These are phyloP conservation scores for Amphipyra tragopoginis DNA, from an alignment of 2,888 invertebrate genomes.

Conservation along the genomic window DNA sequence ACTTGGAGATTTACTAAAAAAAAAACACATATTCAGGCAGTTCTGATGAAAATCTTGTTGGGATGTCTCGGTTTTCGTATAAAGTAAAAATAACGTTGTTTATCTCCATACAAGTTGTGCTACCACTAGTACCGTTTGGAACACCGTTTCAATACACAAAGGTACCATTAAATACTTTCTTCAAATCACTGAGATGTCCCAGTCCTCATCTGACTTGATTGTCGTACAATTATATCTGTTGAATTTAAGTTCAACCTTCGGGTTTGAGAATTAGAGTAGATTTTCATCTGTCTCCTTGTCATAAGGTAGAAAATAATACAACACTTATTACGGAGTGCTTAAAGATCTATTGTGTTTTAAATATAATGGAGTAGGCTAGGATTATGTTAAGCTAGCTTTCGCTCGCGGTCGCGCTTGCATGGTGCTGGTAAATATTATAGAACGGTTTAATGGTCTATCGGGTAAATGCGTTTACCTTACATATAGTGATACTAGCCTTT, in stretches of 20 bases:
- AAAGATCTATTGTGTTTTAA: constrained; percentile 35
- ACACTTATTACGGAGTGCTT: constrained; percentile 11
- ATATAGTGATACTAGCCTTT: no score
- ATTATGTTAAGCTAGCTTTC: constrained; percentile 27
- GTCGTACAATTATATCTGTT: constrained; percentile 20
- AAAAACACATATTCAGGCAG: no score
- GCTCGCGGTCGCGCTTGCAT: constrained; percentile 29
- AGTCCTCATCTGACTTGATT: constrained; percentile 7
- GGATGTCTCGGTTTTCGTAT: no score
- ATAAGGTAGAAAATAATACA: background rate
- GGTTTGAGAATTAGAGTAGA: background rate
- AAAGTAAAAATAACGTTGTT: no score
- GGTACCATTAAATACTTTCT: constrained; percentile 26
- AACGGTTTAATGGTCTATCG: no score
- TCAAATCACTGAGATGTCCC: constrained; percentile 6
- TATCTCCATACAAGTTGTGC: no score
- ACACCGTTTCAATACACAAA: constrained; percentile 23
- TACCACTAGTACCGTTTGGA: constrained; percentile 15
- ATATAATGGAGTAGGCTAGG: constrained; percentile 10
- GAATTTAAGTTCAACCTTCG: constrained; percentile 2
- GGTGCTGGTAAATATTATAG: background rate
- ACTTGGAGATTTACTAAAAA: no score
- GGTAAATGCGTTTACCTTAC: no score
- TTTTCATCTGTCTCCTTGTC: constrained; percentile 9
- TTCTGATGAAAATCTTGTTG: no score